Evolutionary conservation across 2,888 invertebrate genomes (phyloP).

Genomic region (Tenthredo amoena): DNA sequence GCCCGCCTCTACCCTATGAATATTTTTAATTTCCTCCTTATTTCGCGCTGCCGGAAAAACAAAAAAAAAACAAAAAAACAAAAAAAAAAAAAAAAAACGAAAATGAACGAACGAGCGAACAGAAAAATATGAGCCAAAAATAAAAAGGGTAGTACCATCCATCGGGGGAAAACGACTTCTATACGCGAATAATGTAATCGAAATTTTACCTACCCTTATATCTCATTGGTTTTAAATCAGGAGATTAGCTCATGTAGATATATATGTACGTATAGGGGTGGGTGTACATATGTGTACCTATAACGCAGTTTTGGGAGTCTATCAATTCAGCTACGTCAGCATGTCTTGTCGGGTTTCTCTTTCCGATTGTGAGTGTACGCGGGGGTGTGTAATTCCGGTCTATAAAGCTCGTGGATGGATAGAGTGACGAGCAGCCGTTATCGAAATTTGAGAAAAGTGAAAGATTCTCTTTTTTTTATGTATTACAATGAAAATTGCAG

Average conservation of each 20-base stretch:
- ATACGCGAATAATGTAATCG: neutral
- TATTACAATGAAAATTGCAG: no score
- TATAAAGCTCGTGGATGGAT: neutral
- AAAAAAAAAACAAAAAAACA: neutral
- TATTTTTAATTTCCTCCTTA: constrained; percentile 13
- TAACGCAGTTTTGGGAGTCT: neutral
- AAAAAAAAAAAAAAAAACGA: no score
- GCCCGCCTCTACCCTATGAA: neutral
- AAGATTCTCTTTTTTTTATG: no score
- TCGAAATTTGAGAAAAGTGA: no score
- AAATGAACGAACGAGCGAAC: neutral
- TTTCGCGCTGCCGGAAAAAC: neutral
- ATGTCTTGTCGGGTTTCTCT: constrained; percentile 36
- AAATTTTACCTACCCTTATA: neutral
- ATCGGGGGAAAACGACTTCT: neutral
- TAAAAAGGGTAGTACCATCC: neutral
- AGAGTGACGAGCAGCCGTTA: neutral
- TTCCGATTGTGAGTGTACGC: neutral
- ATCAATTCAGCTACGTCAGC: constrained; percentile 39
- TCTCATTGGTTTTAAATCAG: neutral
- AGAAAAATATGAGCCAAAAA: neutral
- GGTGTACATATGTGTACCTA: neutral
- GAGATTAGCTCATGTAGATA: neutral
- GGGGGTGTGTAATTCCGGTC: neutral
- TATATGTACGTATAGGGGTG: neutral